Conservation (phyloP, 2,113 vertebrate species). For the Peucedramus taeniatus region DNA sequence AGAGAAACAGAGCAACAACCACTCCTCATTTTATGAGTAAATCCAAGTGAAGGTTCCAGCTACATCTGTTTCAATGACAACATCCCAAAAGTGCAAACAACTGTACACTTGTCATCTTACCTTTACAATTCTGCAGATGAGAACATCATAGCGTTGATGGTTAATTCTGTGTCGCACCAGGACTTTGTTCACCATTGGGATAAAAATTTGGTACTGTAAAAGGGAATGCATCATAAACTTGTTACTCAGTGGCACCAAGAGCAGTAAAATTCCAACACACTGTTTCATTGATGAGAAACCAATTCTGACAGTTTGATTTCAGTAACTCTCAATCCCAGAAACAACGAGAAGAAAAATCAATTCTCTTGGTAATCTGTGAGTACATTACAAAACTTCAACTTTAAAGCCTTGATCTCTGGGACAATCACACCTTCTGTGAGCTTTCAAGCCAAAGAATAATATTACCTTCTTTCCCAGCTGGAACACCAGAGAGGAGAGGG, state of each 20-base stretch:
- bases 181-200: constrained; percentile 98
- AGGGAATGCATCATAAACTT: background rate
- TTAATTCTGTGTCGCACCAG: constrained; percentile 93
- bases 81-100: background rate
- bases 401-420: background rate
- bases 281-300: background rate
- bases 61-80: background rate
- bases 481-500: constrained; percentile 93
- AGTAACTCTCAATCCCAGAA: background rate
- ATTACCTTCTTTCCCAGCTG: constrained; percentile 97
- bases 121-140: constrained; percentile 97
- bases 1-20: background rate
- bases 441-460: background rate
- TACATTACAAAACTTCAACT: background rate
- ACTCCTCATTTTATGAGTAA: background rate
- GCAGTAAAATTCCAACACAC: background rate
- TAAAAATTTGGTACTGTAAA: constrained; percentile 96
- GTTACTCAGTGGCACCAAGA: background rate
- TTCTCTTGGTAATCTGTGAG: background rate
- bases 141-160: constrained; percentile 95
- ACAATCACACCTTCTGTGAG: background rate
- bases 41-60: background rate
- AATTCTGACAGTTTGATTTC: background rate
- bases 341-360: background rate
- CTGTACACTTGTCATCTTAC: constrained; percentile 53